Evolutionary conservation across 2,888 invertebrate species (phyloP).

Genomic region (Drosophila niveifrons): DNA sequence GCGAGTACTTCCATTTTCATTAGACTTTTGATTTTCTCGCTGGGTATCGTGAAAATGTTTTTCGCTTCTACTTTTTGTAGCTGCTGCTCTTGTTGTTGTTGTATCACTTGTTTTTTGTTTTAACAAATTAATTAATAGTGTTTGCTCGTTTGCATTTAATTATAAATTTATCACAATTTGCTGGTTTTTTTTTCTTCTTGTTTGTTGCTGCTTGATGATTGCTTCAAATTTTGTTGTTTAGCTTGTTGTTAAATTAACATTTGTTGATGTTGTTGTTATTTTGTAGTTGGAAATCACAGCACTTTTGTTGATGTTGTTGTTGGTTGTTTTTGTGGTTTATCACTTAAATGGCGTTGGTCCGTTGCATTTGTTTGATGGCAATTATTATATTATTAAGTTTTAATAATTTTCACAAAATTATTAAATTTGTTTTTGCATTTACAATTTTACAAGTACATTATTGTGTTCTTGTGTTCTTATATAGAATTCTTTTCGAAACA

Average conservation of each 20-base stretch:
- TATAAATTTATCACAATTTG: slow-evolving; percentile 75
- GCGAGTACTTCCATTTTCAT: slow-evolving; percentile 79
- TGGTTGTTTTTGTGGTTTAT: slow-evolving; percentile 60
- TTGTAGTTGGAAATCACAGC: slow-evolving; percentile 82
- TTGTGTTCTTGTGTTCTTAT: slow-evolving; percentile 48
- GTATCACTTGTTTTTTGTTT: slow-evolving; percentile 59
- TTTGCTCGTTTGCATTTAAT: slow-evolving; percentile 35
- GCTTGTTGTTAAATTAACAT: slow-evolving; percentile 57
- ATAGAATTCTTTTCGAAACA: slow-evolving; percentile 79
- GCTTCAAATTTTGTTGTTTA: slow-evolving; percentile 59
- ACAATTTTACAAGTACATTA: slow-evolving; percentile 60
- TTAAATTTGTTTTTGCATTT: slow-evolving; percentile 43
- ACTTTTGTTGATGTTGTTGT: slow-evolving; percentile 72
- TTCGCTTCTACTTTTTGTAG: slow-evolving; percentile 27
- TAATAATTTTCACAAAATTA: slow-evolving; percentile 65
- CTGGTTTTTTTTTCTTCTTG: slow-evolving; percentile 55
- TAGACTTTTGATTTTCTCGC: slow-evolving; percentile 51
- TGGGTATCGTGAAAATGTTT: slow-evolving; percentile 39
- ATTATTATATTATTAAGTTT: slow-evolving; percentile 47
- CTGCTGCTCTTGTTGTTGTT: slow-evolving; percentile 16
- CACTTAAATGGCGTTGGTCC: slow-evolving; percentile 83
- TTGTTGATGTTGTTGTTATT: slow-evolving; percentile 59
- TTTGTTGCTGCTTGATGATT: slow-evolving; percentile 64
- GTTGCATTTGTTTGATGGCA: slow-evolving; percentile 81
- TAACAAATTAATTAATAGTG: slow-evolving; percentile 58